Evolutionary conservation across 2,888 invertebrate species (phyloP), one percentile per base, ranked within the genome.

Genomic region (Himalopsyche anomala): DNA sequence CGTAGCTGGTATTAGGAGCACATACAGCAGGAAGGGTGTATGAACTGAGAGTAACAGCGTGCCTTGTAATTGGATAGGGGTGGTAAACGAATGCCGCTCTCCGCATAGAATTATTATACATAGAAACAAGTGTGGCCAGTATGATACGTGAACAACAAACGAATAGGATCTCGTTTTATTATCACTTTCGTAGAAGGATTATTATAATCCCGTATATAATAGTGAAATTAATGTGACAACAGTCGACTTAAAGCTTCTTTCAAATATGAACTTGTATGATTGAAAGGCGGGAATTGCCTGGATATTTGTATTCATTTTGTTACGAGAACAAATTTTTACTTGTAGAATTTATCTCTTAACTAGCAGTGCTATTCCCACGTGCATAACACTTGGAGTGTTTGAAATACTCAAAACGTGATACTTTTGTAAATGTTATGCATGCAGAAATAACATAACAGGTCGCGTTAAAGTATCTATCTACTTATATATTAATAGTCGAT

Each of bases 41-140:
- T 17, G 19, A 45, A 12, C 15, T 8, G 11, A 56, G 62, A 62
- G 62, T 62, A 62, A 62, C 62, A 62, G 74, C 38, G 82, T 38
- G 80, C 40, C 45, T 45, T 69, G 85, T 85, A 85, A 85, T 85
- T 74, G 85, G 85, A 85, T 85, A 85, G 85, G 85, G 82, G 85
- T 45, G 74, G 62, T 62, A 19, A 62, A 62, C 62, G 62, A 62
- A 19, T 62, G 62, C 56, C 9, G 56, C 62, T 62, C 62, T 28
- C 28, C 62, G 62, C 19, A 28, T 62, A 62, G 62, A 62, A 62
- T 62, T 62, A 62, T 62, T 62, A 62, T 62, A 6, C 62, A 62
- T 8, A 19, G 62, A 19, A 62, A 62, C 62, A 62, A 62, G 62
- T 62, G 62, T 62, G 62, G n/a, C 62, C 62, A 19, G n/a, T 62